Evolutionary conservation across 2,113 vertebrate genomes (phyloP).

Genomic region (Fulica atra): DNA sequence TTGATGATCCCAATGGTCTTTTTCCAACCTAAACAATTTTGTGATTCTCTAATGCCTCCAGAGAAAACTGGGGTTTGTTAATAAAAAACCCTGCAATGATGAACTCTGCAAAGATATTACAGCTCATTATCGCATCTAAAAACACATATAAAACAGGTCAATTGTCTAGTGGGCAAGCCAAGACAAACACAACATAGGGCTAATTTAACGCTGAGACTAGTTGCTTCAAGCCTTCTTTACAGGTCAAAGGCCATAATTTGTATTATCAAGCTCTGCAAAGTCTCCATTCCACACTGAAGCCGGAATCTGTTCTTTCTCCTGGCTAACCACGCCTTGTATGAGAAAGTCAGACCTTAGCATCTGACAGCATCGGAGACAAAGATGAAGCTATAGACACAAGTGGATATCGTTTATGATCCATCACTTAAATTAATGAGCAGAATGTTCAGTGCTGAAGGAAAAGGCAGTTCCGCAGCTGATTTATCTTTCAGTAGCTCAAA

Average conservation of each 20-base stretch:
- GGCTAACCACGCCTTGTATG: neutral
- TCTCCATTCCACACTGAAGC: neutral
- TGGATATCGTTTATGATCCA: neutral
- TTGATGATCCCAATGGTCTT: too few relatives aligned
- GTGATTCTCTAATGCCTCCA: neutral
- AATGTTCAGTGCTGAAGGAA: neutral
- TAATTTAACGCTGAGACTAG: neutral
- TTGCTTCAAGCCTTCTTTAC: neutral
- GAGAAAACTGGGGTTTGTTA: neutral
- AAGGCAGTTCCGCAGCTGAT: neutral
- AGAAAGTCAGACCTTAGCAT: neutral
- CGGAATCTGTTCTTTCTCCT: neutral
- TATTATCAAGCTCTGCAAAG: neutral
- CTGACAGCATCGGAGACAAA: neutral
- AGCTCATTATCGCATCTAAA: neutral
- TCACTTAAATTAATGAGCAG: neutral
- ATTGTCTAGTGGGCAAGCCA: neutral
- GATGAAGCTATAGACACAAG: neutral
- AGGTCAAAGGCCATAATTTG: fast-evolving
- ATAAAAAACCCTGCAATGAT: neutral
- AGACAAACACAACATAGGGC: neutral
- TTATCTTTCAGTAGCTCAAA: neutral
- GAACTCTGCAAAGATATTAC: neutral
- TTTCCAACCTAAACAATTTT: too few relatives aligned
- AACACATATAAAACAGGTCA: neutral